A percentile compares a stretch with the other conserved stretches of the same genome.
These are phyloP conservation scores for Eupristina koningsbergeri DNA, from an alignment of 1,140 invertebrate species.

Conservation along the genomic window DNA sequence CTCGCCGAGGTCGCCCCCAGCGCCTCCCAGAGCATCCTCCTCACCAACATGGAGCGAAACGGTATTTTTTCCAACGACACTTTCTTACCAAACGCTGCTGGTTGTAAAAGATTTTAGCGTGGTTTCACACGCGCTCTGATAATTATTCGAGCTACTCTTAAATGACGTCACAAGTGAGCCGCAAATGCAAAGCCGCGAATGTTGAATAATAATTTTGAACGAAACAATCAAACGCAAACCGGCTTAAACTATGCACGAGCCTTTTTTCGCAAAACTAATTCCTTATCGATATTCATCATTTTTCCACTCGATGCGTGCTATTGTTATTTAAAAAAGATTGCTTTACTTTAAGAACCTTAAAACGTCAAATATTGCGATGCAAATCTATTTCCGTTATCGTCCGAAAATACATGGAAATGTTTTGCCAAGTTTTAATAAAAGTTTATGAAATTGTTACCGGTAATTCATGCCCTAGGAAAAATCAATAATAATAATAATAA, in stretches of 20 bases:
- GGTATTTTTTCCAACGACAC: too few relatives aligned
- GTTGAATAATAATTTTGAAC: not conserved
- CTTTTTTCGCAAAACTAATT: not conserved
- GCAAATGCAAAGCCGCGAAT: not conserved
- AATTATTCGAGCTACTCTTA: not conserved
- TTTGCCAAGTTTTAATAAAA: not conserved
- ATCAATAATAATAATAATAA: not conserved
- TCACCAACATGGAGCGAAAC: constrained; percentile 91
- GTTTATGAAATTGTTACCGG: not conserved
- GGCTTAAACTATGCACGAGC: not conserved
- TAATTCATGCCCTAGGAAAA: not conserved
- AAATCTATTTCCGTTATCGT: not conserved
- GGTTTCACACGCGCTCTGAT: too few relatives aligned
- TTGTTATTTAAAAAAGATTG: not conserved
- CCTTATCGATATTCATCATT: not conserved
- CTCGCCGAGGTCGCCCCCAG: constrained; percentile 83
- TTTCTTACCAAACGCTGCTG: too few relatives aligned
- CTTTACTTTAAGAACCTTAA: not conserved
- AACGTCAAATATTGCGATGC: not conserved
- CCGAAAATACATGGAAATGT: not conserved
- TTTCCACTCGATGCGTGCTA: not conserved
- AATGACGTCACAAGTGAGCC: not conserved
- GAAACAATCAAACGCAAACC: not conserved
- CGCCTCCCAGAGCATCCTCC: constrained; percentile 82
- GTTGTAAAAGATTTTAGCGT: not conserved